Evolutionary conservation across 2,113 vertebrate genomes (phyloP), one percentile per base, ranked within the genome.

Genomic region (Gambusia holbrooki): DNA sequence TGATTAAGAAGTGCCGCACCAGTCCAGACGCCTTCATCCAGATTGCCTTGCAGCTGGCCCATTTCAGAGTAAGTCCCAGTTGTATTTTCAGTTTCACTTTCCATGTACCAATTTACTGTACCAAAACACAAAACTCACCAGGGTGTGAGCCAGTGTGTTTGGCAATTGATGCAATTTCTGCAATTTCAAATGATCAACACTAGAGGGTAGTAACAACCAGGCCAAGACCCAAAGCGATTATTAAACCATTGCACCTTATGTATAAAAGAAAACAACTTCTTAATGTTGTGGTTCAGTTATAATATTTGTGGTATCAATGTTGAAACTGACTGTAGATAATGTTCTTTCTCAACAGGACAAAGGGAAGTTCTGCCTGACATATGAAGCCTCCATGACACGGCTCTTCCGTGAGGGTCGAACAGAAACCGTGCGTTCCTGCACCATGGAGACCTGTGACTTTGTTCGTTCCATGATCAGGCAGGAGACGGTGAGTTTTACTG

Each of bases 331-430:
- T 0, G 4, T 70, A 19, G 10, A 73, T 15, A 25, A 22, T 17
- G 15, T 11, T 1, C 3, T 73, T n/a, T 51, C 19, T 69, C 61
- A 62, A 69, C 88, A 99, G 98, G 97, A 99, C 87, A 99, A 98
- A 94, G 94, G 95, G 17, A 97, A 97, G 76, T 99, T 99, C 88
- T 98, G 95, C 84, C 92, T 99, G 84, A 99, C 98, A 0, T 99
- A 99, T 0, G 98, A 99, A 77, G 97, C 98, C 3, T 99, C 98
- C 71, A 99, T 99, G 98, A 99, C 98, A 0, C 97, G 98, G n/a
- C 83, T 99, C 73, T 99, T 97, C 94, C 95, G 97, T 25, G 98
- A 99, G 79, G 98, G 98, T 61, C 94, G 98, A 66, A 99, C 98
- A 0, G 98, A 99, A 92, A 99, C 98, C 0, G 98, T 99, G 68